Base-by-base conservation (phyloP, 2,113 vertebrate genomes). In the Oreochromis aureus region DNA sequence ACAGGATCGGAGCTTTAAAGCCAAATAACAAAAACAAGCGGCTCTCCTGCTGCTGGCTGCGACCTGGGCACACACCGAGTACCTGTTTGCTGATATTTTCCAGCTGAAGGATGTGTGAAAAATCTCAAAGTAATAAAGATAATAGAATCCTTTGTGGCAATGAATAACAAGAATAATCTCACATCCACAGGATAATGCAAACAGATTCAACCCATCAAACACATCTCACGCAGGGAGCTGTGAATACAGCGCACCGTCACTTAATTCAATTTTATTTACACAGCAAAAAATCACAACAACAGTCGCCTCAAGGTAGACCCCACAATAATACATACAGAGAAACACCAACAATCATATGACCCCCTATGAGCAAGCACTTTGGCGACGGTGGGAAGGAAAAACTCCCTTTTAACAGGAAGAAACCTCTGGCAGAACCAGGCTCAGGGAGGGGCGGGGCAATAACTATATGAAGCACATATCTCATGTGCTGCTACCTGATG, bases 271-370 rank as follows among this genome's bases (percentile, higher is more conserved):
- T 63, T 34, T 34, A 63, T 4, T 63, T 63, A 34, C 2, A 34
- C 30, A 19, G 16, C 10, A 0, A 2, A 3, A 58, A 34, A 34
- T 61, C 16, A 10, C 5, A 34, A 1, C 9, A 1, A 10, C 30
- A 34, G 2, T 19, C 58, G 3, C 30, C 30, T 61, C 58, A 61
- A 63, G 0, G 5, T 0, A 0, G 59, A 19, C 0, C 5, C 59
- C 4, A 1, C 30, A 34, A 6, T 34, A 4, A 1, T 0, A 34
- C 1, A 61, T 0, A 63, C 16, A 63, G 59, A 63, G 0, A 34
- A 6, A 34, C 11, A 0, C 9, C 16, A 63, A 0, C 30, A 34
- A 11, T 19, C 0, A 34, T 4, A 6, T 0, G 59, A 63, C 0
- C 9, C 11, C 22, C 30, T 34, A 3, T 19, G 30, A 34, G 5